Conservation (phyloP, 2,113 vertebrate species). For the Hemiscyllium ocellatum region DNA sequence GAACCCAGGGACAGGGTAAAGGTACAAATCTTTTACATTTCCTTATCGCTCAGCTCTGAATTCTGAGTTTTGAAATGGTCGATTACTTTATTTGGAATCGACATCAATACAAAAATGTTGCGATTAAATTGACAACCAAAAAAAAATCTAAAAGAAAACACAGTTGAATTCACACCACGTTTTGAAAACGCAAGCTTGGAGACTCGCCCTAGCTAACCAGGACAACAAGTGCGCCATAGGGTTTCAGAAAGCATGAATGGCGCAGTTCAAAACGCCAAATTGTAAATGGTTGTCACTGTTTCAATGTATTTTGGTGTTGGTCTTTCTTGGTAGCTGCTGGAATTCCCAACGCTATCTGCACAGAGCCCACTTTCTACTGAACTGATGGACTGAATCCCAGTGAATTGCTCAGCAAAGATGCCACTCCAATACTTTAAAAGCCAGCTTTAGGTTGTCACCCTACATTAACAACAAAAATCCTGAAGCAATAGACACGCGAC, state of each 20-base stretch:
- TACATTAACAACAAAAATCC: background rate
- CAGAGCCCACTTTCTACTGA: background rate
- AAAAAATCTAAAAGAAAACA: background rate
- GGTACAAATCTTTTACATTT: background rate
- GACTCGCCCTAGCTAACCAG: background rate
- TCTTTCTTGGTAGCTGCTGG: background rate
- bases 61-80: background rate
- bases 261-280: background rate
- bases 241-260: background rate
- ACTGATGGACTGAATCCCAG: background rate
- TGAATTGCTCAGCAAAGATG: background rate
- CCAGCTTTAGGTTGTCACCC: background rate
- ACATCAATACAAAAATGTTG: background rate
- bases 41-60: background rate
- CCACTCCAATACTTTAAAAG: background rate
- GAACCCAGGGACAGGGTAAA: background rate
- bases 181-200: background rate
- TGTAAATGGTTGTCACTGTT: background rate
- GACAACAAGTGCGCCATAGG: background rate
- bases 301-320: background rate
- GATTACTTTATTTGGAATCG: background rate
- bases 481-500: background rate
- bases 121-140: background rate
- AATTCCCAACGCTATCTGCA: background rate
- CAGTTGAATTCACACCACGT: background rate